Evolutionary conservation across 2,888 invertebrate genomes (phyloP), one percentile per base, ranked within the genome.

Genomic region (Hydroisotoma schaefferi): DNA sequence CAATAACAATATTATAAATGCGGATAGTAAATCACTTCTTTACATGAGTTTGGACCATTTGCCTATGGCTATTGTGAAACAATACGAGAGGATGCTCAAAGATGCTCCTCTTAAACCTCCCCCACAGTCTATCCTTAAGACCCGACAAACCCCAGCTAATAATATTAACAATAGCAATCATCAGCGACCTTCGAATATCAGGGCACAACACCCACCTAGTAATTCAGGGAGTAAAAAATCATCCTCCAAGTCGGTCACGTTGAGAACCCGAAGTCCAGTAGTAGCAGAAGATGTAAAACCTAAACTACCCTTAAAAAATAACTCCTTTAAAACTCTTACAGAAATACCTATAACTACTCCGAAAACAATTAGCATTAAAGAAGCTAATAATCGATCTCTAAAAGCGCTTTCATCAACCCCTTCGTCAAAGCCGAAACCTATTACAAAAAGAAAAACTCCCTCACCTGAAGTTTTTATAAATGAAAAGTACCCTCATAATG

Each of bases 41-140:
- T 72, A 72, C 61, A 72, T 71, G 69, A 69, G 70, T 46, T 49
- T 72, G 15, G 71, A 72, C 49, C 69, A 72, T 54, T 60, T 72
- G 55, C 71, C 71, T 27, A 52, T 70, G 43, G 70, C 68, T 12
- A 72, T 72, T 58, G 70, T 72, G 25, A 67, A 68, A 44, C 71
- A 72, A 29, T 72, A 72, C 47, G 71, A 72, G 55, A 49, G 70
- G 28, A 72, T 72, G 71, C 60, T 72, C 0, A 65, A 66, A 43
- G 70, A 70, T 28, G 62, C 61, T 18, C 55, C 56, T 2, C 20
- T 33, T 12, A 44, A 48, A 38, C 54, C 40, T 1, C 55, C 29
- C 18, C 40, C 46, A 29, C 48, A 54, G 33, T 53, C 53, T 4
- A 37, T 53, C 12, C 43, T 53, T 18, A 53, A 53, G 25, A 5